These are phyloP conservation scores for Tridacna crocea DNA, from an alignment of 2,888 invertebrate genomes.

Conservation along the genomic window DNA sequence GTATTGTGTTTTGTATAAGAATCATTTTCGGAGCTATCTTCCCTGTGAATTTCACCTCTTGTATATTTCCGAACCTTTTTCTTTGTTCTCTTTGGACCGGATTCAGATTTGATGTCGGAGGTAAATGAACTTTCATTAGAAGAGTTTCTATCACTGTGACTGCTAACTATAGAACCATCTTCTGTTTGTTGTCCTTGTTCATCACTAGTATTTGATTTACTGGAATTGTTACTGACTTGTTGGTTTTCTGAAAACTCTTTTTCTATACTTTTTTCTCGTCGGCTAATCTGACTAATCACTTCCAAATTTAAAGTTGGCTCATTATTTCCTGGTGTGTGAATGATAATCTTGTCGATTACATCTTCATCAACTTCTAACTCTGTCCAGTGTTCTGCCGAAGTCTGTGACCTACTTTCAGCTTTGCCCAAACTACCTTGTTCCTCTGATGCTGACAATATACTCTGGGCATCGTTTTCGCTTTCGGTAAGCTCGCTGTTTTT, in stretches of 20 bases:
- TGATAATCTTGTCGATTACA: constrained; percentile 7
- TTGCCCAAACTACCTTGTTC: constrained; percentile 7
- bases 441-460: background rate
- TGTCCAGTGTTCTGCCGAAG: constrained; percentile 21
- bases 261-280: background rate
- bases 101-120: too few species aligned
- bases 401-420: background rate
- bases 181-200: too few species aligned
- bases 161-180: too few species aligned
- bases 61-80: too few species aligned
- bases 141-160: too few species aligned
- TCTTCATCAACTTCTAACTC: constrained; percentile 17
- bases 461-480: background rate
- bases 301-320: constrained; percentile 8
- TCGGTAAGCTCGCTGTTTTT: constrained; percentile 5
- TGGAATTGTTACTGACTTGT: background rate
- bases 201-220: too few species aligned
- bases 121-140: too few species aligned
- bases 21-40: too few species aligned
- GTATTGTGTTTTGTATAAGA: too few species aligned
- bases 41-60: too few species aligned
- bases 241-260: constrained; percentile 1
- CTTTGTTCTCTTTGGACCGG: too few species aligned
- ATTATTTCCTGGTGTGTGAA: constrained; percentile 5
- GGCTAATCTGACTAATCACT: constrained; percentile 10